phyloP scores from a whole-genome alignment of 2,888 invertebrate species.

The Mesoligia furuncula region DNA sequence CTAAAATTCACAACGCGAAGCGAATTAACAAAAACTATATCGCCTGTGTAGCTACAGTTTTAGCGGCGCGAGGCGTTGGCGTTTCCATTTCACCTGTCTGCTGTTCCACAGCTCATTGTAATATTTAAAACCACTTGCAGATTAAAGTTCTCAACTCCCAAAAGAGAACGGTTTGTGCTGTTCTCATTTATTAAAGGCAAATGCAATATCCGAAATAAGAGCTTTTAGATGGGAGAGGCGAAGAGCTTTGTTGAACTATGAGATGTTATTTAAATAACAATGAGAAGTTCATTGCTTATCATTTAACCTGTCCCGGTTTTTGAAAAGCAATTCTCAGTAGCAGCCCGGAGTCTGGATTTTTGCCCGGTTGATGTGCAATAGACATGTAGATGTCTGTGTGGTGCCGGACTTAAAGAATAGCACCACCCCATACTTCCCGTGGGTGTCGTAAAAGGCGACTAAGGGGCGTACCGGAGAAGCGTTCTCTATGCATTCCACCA shows the following conservation, averaged over 20 bases:
- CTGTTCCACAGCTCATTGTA: conserved; percentile 51
- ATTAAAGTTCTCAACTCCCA: conserved; percentile 58
- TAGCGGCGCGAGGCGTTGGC: conserved; percentile 30
- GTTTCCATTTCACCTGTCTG: conserved; percentile 46
- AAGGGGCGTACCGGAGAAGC: too few species aligned
- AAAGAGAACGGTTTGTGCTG: conserved; percentile 49
- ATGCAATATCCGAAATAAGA: conserved; percentile 47
- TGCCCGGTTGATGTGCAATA: background rate
- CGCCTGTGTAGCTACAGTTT: conserved; percentile 3
- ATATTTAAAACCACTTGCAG: conserved; percentile 57
- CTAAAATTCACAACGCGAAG: conserved; percentile 33
- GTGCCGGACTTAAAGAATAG: too few species aligned
- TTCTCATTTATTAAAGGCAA: conserved; percentile 48
- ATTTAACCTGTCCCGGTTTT: background rate
- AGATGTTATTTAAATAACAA: conserved; percentile 24
- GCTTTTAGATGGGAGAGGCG: conserved; percentile 4
- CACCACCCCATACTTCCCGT: too few species aligned
- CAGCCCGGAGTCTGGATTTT: too few species aligned
- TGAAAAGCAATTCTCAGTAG: background rate
- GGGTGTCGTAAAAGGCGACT: too few species aligned
- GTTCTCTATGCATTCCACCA: too few species aligned
- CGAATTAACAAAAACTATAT: conserved; percentile 45
- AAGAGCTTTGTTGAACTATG: conserved; percentile 7
- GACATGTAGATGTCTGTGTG: too few species aligned
- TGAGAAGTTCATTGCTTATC: background rate